Conservation (phyloP, 2,113 vertebrate genomes). For the Tenrec ecaudatus region DNA sequence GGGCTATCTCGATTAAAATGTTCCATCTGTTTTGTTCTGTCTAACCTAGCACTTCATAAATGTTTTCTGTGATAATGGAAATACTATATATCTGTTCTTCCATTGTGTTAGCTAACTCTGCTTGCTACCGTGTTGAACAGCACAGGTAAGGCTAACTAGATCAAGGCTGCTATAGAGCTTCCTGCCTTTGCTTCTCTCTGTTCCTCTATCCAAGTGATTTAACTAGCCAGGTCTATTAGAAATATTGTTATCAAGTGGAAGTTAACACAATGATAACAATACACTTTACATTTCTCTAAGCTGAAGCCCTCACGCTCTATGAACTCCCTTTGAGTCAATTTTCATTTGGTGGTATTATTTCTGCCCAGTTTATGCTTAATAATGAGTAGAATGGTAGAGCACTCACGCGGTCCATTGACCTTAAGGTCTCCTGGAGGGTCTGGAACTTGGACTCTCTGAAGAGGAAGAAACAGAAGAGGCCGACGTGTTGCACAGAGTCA, state of each 20-base stretch:
- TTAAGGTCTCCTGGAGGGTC: constrained; percentile 51
- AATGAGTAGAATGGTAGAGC: neutral
- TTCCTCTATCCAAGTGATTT: neutral
- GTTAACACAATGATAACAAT: neutral
- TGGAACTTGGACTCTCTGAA: constrained; percentile 64
- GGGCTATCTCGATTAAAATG: too few relatives aligned
- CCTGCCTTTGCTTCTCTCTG: neutral
- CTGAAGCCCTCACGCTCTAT: neutral
- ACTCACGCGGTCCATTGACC: constrained; percentile 77
- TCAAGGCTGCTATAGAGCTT: neutral
- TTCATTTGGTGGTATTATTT: too few relatives aligned
- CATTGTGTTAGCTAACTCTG: too few relatives aligned
- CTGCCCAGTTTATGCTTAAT: neutral
- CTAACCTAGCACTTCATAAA: too few relatives aligned
- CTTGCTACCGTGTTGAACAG: neutral
- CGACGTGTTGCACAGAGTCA: constrained; percentile 63
- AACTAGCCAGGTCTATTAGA: neutral
- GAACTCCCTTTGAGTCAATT: too few relatives aligned
- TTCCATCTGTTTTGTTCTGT: too few relatives aligned
- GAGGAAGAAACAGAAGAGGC: constrained; percentile 74
- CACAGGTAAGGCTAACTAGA: neutral
- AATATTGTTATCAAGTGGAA: neutral
- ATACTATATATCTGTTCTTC: too few relatives aligned
- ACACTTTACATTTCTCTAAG: neutral
- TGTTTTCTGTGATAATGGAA: too few relatives aligned